A percentile compares a stretch with the other conserved stretches of the same genome.
phyloP scores from a whole-genome alignment of 2,797 vertebrate species.

The Malacoraja senta region DNA sequence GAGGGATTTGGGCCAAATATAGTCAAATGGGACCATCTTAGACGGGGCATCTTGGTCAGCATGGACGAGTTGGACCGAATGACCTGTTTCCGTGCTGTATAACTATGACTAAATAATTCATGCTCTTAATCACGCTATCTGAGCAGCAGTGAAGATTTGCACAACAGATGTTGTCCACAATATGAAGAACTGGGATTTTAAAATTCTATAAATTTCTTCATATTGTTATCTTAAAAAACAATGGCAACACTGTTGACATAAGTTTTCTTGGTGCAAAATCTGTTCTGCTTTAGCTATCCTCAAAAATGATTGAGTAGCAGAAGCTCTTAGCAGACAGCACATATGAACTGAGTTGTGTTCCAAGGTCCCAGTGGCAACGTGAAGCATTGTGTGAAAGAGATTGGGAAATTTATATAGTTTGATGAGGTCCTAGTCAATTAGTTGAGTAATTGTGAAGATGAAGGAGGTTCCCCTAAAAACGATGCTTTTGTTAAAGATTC shows the following conservation, averaged over 20 bases:
- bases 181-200: not conserved
- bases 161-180: not conserved
- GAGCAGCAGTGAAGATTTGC: not conserved
- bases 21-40: too few species aligned
- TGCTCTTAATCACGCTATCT: not conserved
- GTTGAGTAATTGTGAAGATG: not conserved
- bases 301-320: not conserved
- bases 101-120: not conserved
- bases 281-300: not conserved
- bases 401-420: constrained; percentile 2
- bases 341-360: not conserved
- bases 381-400: not conserved
- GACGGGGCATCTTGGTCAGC: too few species aligned
- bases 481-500: not conserved
- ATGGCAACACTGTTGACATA: not conserved
- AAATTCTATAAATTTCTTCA: not conserved
- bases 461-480: not conserved
- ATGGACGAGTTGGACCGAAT: too few species aligned
- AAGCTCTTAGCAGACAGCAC: not conserved
- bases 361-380: not conserved
- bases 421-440: constrained; percentile 18
- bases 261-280: not conserved
- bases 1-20: too few species aligned
- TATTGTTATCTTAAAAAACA: not conserved
- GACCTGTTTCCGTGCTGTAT: too few species aligned